phyloP scores from a whole-genome alignment of 2,797 vertebrate species.

The Taeniopygia guttata region DNA sequence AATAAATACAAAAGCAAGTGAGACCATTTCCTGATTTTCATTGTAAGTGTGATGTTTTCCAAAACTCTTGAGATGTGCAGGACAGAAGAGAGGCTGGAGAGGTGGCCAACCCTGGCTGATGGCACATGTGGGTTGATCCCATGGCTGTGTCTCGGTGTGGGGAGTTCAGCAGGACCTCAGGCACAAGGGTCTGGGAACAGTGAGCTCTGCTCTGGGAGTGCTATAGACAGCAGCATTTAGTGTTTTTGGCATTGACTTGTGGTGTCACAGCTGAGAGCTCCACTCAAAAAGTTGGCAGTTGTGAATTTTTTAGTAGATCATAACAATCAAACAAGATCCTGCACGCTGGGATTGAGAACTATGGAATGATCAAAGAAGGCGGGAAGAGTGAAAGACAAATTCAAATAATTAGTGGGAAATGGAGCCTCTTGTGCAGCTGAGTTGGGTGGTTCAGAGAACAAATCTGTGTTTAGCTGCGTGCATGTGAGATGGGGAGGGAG shows the following conservation, averaged over 20 bases:
- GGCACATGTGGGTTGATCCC: background rate
- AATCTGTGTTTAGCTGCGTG: conserved; percentile 1
- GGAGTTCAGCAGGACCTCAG: background rate
- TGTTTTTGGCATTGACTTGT: background rate
- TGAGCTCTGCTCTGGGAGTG: background rate
- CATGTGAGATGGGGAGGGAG: background rate
- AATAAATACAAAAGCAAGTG: background rate
- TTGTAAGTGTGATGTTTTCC: background rate
- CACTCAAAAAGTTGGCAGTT: conserved; percentile 3
- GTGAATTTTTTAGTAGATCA: conserved; percentile 38
- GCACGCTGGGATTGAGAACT: background rate
- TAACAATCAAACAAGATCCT: conserved; percentile 12
- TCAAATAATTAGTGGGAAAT: background rate
- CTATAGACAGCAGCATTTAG: background rate
- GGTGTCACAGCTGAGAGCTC: conserved; percentile 18
- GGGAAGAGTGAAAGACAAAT: conserved; percentile 26
- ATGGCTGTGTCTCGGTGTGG: background rate
- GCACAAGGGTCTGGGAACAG: background rate
- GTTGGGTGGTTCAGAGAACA: conserved; percentile 27
- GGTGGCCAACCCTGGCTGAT: accelerated
- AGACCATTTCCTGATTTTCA: background rate
- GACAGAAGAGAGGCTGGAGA: background rate
- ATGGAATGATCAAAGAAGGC: conserved; percentile 27
- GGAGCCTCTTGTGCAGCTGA: background rate
- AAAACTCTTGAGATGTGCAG: background rate